A percentile compares a stretch with the other conserved stretches of the same genome.
phyloP scores from a whole-genome alignment of 2,113 vertebrate species.

The Cinclus mexicanus region DNA sequence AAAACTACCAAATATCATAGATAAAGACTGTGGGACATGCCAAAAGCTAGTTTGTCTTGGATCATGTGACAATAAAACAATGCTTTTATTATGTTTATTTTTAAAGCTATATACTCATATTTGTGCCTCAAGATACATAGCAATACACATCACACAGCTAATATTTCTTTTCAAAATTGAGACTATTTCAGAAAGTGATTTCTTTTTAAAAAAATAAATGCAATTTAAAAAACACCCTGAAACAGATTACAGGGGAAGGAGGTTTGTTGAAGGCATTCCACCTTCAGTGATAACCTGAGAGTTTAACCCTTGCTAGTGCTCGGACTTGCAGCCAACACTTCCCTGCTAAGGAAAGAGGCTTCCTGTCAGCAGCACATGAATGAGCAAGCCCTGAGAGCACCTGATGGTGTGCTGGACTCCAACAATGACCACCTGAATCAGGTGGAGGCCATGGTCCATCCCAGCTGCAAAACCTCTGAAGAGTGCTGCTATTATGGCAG shows the following conservation, averaged over 20 bases:
- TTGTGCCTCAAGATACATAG: background rate
- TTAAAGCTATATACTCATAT: background rate
- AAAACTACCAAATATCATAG: background rate
- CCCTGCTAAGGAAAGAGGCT: background rate
- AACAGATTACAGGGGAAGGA: background rate
- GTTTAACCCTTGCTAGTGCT: background rate
- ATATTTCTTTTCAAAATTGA: background rate
- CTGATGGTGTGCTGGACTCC: background rate
- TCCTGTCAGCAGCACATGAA: background rate
- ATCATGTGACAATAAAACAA: background rate
- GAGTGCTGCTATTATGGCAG: background rate
- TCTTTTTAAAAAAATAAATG: background rate
- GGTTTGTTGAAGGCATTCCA: background rate
- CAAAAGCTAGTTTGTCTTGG: background rate
- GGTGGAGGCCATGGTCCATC: background rate
- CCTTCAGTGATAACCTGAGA: background rate
- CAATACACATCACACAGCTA: background rate
- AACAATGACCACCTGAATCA: background rate
- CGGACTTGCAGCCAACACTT: background rate
- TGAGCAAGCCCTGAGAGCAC: background rate
- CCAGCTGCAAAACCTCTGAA: background rate
- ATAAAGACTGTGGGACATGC: background rate
- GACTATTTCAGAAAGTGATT: background rate
- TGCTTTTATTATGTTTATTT: background rate
- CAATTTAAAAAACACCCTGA: background rate